Percentiles rank a stretch among this genome's conserved stretches.
phyloP scores from a whole-genome alignment of 2,888 invertebrate species.

The Disparrhopalites patrizii region DNA sequence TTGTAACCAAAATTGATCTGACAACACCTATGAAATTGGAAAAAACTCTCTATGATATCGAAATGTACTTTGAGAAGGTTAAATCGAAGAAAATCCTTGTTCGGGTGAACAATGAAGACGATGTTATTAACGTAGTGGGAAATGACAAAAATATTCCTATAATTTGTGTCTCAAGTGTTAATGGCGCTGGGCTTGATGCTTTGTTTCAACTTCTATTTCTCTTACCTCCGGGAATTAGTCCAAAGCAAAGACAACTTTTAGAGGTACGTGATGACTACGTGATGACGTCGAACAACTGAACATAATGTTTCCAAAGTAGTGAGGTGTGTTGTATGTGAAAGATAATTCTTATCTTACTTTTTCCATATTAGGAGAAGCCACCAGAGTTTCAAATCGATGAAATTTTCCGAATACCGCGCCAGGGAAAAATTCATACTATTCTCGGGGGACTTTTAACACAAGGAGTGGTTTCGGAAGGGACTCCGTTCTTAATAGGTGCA shows the following conservation, averaged over 20 bases:
- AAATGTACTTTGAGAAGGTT: conserved; percentile 53
- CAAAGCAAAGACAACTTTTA: conserved; percentile 64
- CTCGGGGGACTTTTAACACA: conserved; percentile 78
- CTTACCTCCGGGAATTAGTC: conserved; percentile 63
- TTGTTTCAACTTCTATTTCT: conserved; percentile 83
- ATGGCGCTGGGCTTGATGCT: conserved; percentile 75
- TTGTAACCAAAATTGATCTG: conserved; percentile 89
- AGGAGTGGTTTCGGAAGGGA: conserved; percentile 79
- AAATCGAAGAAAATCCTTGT: conserved; percentile 58
- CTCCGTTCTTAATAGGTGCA: conserved; percentile 55
- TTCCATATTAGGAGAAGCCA: conserved; percentile 51
- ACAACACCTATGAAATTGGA: conserved; percentile 56
- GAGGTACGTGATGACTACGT: conserved; percentile 58
- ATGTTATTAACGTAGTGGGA: conserved; percentile 62
- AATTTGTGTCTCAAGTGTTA: conserved; percentile 86
- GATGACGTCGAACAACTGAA: too few relatives aligned
- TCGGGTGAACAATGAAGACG: conserved; percentile 64
- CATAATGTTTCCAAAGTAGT: too few relatives aligned
- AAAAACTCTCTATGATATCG: conserved; percentile 44
- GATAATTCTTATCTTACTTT: conserved; percentile 7
- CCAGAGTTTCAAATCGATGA: conserved; percentile 92
- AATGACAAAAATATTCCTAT: conserved; percentile 62
- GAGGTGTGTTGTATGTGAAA: too few relatives aligned
- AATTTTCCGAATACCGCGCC: conserved; percentile 77
- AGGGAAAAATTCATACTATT: conserved; percentile 62